These are phyloP conservation scores for Stichodactyla mertensii DNA, from an alignment of 64 coral and sea anemone species.

Conservation along the genomic window DNA sequence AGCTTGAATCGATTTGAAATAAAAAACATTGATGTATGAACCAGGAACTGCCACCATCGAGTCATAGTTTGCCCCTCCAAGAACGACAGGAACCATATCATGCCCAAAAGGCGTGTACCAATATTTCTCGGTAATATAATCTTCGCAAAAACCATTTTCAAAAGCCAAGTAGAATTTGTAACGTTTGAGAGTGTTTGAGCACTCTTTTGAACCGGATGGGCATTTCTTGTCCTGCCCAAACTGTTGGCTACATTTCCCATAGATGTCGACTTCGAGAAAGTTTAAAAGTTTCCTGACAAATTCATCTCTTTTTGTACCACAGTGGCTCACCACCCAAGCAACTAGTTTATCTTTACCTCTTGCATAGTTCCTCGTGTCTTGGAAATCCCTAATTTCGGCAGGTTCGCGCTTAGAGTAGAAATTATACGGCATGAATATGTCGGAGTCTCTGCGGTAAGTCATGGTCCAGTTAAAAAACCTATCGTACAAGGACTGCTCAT, in stretches of 20 bases:
- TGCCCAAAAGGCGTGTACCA: constrained; percentile 33
- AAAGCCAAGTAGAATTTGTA: constrained; percentile 62
- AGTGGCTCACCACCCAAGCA: constrained; percentile 64
- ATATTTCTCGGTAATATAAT: constrained; percentile 79
- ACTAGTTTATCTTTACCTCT: constrained; percentile 43
- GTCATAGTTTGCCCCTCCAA: constrained; percentile 58
- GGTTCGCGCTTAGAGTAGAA: background rate
- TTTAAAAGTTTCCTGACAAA: constrained; percentile 40
- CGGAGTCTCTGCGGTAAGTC: constrained; percentile 61
- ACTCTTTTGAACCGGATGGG: constrained; percentile 9
- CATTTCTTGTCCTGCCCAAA: constrained; percentile 46
- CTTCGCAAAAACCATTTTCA: constrained; percentile 52
- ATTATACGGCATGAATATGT: constrained; percentile 48
- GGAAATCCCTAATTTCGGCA: background rate
- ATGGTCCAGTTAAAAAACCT: constrained; percentile 70
- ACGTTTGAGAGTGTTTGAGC: constrained; percentile 17
- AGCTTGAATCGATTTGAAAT: constrained; percentile 41
- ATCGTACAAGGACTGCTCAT: constrained; percentile 29
- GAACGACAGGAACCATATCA: constrained; percentile 50
- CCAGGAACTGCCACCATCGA: constrained; percentile 43
- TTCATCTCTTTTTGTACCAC: constrained; percentile 32
- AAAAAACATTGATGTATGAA: constrained; percentile 52
- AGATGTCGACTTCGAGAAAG: constrained; percentile 50
- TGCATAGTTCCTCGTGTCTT: constrained; percentile 20
- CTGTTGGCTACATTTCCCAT: constrained; percentile 20